phyloP scores from a whole-genome alignment of 2,797 vertebrate species.

The Acanthopagrus latus region DNA sequence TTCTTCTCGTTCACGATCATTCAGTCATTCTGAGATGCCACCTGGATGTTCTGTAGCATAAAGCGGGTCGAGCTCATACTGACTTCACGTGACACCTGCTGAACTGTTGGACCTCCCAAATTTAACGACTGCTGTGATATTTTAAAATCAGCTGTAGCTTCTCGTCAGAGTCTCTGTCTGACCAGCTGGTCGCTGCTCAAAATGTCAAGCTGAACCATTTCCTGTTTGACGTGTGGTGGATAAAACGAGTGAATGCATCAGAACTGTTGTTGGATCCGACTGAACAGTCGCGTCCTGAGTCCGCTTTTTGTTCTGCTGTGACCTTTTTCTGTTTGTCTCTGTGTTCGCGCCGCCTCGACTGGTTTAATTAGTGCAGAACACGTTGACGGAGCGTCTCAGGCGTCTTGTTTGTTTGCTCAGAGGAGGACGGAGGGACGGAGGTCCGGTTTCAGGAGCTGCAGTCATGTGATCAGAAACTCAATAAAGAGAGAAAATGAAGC shows the following conservation, averaged over 20 bases:
- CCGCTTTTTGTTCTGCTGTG: neutral
- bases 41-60: too few relatives aligned
- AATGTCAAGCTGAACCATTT: too few relatives aligned
- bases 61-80: too few relatives aligned
- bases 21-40: too few relatives aligned
- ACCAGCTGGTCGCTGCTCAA: too few relatives aligned
- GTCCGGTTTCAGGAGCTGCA: neutral
- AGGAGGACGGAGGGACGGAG: neutral
- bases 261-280: neutral
- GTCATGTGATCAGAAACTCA: conserved; percentile 19
- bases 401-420: conserved; percentile 14
- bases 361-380: conserved; percentile 19
- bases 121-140: too few relatives aligned
- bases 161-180: too few relatives aligned
- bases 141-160: too few relatives aligned
- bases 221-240: neutral
- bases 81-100: too few relatives aligned
- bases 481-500: neutral
- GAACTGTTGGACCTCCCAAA: too few relatives aligned
- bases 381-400: conserved; percentile 38
- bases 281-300: neutral
- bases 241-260: neutral
- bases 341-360: neutral
- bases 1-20: too few relatives aligned
- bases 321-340: neutral